Evolutionary conservation across 2,113 vertebrate species (phyloP).

Genomic region (Spheniscus mendiculus): DNA sequence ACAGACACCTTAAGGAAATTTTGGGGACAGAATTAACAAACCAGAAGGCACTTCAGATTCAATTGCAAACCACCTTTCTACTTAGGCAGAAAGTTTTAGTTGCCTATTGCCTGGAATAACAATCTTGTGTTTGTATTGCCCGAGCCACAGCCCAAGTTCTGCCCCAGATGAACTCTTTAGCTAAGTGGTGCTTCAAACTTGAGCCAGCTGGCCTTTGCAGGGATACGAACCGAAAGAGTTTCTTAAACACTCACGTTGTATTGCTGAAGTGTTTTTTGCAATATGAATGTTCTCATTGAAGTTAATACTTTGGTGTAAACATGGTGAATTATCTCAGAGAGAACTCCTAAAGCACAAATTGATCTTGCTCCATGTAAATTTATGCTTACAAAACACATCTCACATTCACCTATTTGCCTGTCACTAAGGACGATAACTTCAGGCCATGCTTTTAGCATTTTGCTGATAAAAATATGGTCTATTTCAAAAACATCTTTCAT

Average conservation of each 20-base stretch:
- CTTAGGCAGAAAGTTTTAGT: neutral
- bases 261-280: neutral
- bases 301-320: neutral
- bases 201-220: neutral
- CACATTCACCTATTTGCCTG: neutral
- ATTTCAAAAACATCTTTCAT: neutral
- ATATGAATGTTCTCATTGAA: neutral
- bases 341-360: neutral
- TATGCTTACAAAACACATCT: neutral
- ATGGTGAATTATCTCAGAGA: neutral
- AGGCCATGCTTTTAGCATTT: neutral
- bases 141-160: neutral
- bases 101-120: neutral
- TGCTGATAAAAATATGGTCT: neutral
- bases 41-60: neutral
- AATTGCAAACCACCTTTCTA: neutral
- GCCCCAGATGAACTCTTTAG: neutral
- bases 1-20: neutral
- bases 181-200: neutral
- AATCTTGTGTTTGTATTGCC: neutral
- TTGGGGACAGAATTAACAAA: neutral
- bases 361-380: neutral
- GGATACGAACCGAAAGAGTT: neutral
- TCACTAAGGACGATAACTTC: neutral
- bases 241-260: neutral